These are phyloP conservation scores for Pterocles orientalis DNA, from an alignment of 2,113 vertebrate genomes.

Conservation along the genomic window DNA sequence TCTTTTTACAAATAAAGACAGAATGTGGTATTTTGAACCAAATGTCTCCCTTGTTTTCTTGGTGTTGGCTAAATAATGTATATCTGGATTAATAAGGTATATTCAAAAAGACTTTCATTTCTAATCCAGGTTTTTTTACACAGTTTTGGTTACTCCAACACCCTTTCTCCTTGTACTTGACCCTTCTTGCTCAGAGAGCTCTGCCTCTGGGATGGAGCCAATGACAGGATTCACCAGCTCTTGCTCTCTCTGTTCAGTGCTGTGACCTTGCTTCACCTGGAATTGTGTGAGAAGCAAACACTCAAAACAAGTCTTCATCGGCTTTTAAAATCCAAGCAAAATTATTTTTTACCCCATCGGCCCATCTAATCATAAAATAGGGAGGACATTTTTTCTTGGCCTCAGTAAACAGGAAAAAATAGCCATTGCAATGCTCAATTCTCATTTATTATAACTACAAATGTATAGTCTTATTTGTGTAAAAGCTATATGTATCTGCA, in stretches of 20 bases:
- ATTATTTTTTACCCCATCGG: not conserved
- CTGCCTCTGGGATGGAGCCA: not conserved
- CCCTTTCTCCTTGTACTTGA: not conserved
- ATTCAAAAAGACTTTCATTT: not conserved
- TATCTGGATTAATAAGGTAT: not conserved
- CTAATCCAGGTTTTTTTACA: not conserved
- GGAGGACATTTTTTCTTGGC: not conserved
- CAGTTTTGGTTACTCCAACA: not conserved
- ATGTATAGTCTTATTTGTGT: not conserved
- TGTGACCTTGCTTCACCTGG: not conserved
- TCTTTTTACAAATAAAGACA: not conserved
- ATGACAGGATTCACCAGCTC: not conserved
- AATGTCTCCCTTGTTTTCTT: accelerated
- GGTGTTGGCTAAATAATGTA: not conserved
- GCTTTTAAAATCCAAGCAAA: not conserved
- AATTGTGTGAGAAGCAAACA: not conserved
- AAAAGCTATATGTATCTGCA: not conserved
- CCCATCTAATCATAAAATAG: not conserved
- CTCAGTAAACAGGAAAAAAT: not conserved
- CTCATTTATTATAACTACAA: not conserved
- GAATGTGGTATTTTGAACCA: not conserved
- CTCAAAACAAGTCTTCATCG: not conserved
- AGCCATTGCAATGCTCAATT: not conserved
- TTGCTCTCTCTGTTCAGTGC: not conserved
- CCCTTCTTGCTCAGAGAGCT: not conserved